Evolutionary conservation across 2,888 invertebrate species (phyloP).

Genomic region (Beris chalybata): DNA sequence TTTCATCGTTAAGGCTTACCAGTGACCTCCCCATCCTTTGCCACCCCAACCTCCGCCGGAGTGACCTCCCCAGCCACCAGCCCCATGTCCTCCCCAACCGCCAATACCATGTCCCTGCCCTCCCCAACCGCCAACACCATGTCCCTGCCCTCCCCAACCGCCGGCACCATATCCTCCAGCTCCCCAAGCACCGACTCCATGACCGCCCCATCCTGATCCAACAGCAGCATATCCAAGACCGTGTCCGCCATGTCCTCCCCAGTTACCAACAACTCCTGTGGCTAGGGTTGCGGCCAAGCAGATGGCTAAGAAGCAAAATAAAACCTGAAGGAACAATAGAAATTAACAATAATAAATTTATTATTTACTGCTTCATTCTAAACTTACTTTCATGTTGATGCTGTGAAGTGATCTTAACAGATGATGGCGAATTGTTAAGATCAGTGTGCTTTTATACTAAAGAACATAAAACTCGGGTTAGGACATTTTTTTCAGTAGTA

Average conservation of each 20-base stretch:
- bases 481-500: too few species aligned
- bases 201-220: neutral
- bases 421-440: neutral
- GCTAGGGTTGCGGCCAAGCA: slow-evolving; percentile 13
- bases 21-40: neutral
- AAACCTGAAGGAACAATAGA: neutral
- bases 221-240: too few species aligned
- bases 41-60: too few species aligned
- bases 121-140: too few species aligned
- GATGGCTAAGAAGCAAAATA: slow-evolving; percentile 10
- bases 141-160: neutral
- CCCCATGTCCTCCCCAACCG: neutral
- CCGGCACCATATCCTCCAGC: slow-evolving; percentile 13
- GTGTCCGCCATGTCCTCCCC: neutral
- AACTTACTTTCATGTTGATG: slow-evolving; percentile 17
- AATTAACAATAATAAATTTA: neutral
- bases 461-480: too few species aligned
- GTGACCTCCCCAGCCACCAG: neutral
- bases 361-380: neutral
- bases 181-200: neutral
- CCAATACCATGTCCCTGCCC: too few species aligned
- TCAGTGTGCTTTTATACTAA: neutral
- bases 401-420: neutral
- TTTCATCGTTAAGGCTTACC: too few species aligned
- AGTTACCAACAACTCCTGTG: neutral